Conservation (phyloP, 2,797 vertebrate species). For the Muscicapa striata region DNA sequence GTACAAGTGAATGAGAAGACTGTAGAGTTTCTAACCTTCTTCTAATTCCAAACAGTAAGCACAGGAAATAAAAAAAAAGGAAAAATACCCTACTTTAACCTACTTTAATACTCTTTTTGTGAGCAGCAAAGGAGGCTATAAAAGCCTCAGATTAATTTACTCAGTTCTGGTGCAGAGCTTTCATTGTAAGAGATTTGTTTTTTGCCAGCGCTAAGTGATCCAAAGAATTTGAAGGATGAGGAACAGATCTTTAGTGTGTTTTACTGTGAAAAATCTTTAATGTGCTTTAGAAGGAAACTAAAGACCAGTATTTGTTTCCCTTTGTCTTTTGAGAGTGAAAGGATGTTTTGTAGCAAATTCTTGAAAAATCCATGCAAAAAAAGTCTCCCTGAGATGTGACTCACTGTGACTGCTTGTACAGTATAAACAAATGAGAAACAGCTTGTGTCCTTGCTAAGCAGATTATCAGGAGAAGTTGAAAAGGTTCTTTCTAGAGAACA, state of each 20-base stretch:
- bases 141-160: constrained; percentile 27
- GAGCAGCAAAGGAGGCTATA: not conserved
- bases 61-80: not conserved
- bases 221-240: constrained; percentile 32
- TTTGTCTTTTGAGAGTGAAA: constrained; percentile 42
- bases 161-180: not conserved
- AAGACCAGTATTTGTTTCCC: not conserved
- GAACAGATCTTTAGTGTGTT: not conserved
- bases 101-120: not conserved
- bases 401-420: constrained; percentile 31
- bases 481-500: constrained; percentile 42
- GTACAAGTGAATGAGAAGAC: not conserved
- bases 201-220: not conserved
- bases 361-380: constrained; percentile 1
- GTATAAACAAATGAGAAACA: constrained; percentile 32
- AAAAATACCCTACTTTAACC: not conserved
- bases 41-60: not conserved
- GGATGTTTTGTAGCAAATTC: constrained; percentile 27
- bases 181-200: constrained; percentile 20
- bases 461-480: constrained; percentile 51
- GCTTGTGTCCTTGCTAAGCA: constrained; percentile 56
- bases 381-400: not conserved
- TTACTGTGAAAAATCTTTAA: constrained; percentile 16
- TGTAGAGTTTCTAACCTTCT: not conserved
- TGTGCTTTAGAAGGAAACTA: constrained; percentile 10